Evolutionary conservation across 1,140 invertebrate genomes (phyloP).

Genomic region (Achroia grisella): DNA sequence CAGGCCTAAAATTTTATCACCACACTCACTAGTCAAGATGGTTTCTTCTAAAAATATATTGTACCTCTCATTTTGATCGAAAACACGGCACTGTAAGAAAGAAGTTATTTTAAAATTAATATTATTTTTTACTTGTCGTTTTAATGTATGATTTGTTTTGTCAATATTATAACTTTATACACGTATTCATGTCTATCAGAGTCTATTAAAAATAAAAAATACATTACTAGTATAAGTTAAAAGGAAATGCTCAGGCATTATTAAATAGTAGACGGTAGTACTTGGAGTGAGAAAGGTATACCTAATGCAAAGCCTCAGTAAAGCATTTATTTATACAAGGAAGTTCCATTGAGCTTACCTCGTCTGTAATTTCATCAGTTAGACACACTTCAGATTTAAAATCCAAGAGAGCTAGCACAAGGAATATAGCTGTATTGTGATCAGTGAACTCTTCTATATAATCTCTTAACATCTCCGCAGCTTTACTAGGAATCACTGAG

Average conservation of each 20-base stretch:
- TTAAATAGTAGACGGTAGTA: too few relatives aligned
- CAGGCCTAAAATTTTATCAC: conserved; percentile 14
- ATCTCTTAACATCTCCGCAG: conserved; percentile 9
- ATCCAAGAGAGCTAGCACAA: conserved; percentile 35
- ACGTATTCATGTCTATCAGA: too few relatives aligned
- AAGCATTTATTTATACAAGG: too few relatives aligned
- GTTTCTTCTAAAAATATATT: conserved; percentile 51
- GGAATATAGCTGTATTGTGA: conserved; percentile 9
- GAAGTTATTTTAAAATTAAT: background rate
- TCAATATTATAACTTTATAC: too few relatives aligned
- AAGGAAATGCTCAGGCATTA: too few relatives aligned
- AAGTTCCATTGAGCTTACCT: conserved; percentile 27
- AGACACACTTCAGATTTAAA: conserved; percentile 38
- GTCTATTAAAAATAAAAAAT: too few relatives aligned
- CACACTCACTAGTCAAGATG: conserved; percentile 33
- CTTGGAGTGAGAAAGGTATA: too few relatives aligned
- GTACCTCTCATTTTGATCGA: conserved; percentile 60
- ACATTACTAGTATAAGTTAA: too few relatives aligned
- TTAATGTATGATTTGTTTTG: too few relatives aligned
- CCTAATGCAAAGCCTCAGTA: too few relatives aligned
- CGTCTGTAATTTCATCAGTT: conserved; percentile 37
- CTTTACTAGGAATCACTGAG: conserved; percentile 3
- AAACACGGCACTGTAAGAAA: conserved; percentile 49
- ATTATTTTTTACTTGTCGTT: too few relatives aligned
- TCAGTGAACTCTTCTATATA: background rate